Conservation (phyloP, 2,113 vertebrate species). For the Bettongia penicillata region DNA sequence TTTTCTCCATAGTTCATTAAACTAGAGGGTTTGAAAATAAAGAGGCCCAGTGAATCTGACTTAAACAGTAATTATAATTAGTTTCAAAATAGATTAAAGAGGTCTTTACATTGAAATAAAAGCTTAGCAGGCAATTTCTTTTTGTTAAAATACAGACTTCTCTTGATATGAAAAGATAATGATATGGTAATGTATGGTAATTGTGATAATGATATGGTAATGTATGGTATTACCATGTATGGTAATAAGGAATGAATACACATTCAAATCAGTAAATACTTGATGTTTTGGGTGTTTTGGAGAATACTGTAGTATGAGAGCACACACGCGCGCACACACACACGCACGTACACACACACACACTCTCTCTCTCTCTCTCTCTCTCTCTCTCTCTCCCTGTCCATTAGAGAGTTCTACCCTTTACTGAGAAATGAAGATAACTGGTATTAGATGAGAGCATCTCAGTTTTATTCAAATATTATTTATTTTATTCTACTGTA, state of each 20-base stretch:
- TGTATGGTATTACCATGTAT: too few species aligned
- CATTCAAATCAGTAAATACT: neutral
- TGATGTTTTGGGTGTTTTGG: neutral
- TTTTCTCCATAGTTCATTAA: neutral
- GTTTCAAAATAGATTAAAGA: neutral
- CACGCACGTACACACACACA: too few species aligned
- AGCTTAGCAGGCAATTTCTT: neutral
- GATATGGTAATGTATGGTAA: too few species aligned
- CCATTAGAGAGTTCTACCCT: neutral
- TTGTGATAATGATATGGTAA: too few species aligned
- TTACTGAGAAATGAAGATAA: neutral
- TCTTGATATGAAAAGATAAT: neutral
- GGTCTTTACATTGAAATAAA: neutral
- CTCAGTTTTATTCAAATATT: neutral
- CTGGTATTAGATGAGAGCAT: neutral
- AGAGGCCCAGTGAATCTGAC: neutral
- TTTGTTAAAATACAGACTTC: neutral
- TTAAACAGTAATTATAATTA: neutral
- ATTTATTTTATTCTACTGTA: neutral
- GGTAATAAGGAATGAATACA: neutral
- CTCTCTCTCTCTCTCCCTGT: neutral
- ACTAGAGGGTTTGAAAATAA: neutral
- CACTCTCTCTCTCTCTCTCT: too few species aligned
- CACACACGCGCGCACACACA: neutral
- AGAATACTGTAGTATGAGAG: neutral